Evolutionary conservation across 2,888 invertebrate genomes (phyloP), one percentile per base, ranked within the genome.

Genomic region (Caenorhabditis virilis): DNA sequence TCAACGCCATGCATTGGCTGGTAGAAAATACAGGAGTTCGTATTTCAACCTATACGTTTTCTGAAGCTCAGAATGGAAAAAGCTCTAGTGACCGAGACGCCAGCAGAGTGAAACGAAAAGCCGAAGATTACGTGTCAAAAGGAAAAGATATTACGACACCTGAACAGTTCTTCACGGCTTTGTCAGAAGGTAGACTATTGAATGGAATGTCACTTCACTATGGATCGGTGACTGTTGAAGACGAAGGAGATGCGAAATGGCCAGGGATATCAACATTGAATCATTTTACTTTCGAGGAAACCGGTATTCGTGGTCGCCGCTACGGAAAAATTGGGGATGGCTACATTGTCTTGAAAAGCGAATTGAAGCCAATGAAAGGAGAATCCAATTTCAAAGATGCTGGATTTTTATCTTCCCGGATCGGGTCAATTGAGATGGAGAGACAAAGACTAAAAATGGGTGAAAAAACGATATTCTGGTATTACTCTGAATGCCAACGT

Each of bases 1-100:
- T 54, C 2, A 5, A 9, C 16, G 25, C 54, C 0, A 4, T 54
- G 4, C 45, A 20, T 16, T 26, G 13, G 11, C 4, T 54, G 1
- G 6, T n/a, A 16, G 16, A 38, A 4, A 18, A 16, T n/a, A 22
- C 25, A 2, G 26, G 26, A 2, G 26, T 53, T 6, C 22, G 2
- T 11, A 53, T 54, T 13, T 27, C 6, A 7, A 2, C 25, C 5
- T 54, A 38, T 11, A 22, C 46, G 1, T 54, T 54, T 16, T 11
- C 7, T 27, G 54, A 54, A 18, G 38, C 38, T 2, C 54, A 54
- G 20, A 39, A 45, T 22, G 54, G 54, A 18, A 54, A 54, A 39
- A 22, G 22, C 18, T 6, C 35, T 1, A 39, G 46, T 30, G 54
- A 54, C 22, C 1, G 54, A 41, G 38, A 25, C 26, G 54, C 54